Evolutionary conservation across 1,140 invertebrate species (phyloP).

Genomic region (Diplogasteroides magnus): DNA sequence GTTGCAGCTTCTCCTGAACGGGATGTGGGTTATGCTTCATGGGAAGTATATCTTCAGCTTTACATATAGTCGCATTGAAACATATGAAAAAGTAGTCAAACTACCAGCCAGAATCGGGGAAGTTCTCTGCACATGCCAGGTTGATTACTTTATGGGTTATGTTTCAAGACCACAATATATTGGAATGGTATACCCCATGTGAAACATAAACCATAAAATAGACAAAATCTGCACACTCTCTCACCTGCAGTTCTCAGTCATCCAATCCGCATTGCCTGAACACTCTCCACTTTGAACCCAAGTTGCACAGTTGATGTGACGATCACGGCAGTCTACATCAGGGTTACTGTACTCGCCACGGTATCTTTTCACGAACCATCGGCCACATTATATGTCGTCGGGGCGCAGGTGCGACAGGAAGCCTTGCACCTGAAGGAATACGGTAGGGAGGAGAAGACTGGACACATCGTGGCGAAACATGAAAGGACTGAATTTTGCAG

Average conservation of each 20-base stretch:
- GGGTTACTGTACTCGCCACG: background rate
- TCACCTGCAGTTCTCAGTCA: constrained; percentile 32
- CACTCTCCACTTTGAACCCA: constrained; percentile 35
- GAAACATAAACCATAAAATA: too few relatives aligned
- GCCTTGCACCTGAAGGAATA: constrained; percentile 33
- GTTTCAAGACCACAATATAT: too few relatives aligned
- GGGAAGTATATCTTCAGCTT: background rate
- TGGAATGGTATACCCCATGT: too few relatives aligned
- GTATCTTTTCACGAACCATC: constrained; percentile 10
- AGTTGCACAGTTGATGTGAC: constrained; percentile 27
- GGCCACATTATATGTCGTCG: constrained; percentile 11
- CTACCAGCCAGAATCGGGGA: too few relatives aligned
- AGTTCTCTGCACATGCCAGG: too few relatives aligned
- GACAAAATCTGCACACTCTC: too few relatives aligned
- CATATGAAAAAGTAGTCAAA: too few relatives aligned
- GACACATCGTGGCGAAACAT: too few relatives aligned
- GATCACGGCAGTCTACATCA: constrained; percentile 28
- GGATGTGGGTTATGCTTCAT: background rate
- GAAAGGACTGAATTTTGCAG: too few relatives aligned
- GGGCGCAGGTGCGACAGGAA: constrained; percentile 23
- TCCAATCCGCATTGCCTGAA: constrained; percentile 26
- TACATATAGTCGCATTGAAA: too few relatives aligned
- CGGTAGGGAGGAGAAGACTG: too few relatives aligned
- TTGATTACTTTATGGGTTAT: too few relatives aligned
- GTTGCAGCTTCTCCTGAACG: constrained; percentile 23